Evolutionary conservation across 2,797 vertebrate genomes (phyloP).

Genomic region (Clarias pachynema): DNA sequence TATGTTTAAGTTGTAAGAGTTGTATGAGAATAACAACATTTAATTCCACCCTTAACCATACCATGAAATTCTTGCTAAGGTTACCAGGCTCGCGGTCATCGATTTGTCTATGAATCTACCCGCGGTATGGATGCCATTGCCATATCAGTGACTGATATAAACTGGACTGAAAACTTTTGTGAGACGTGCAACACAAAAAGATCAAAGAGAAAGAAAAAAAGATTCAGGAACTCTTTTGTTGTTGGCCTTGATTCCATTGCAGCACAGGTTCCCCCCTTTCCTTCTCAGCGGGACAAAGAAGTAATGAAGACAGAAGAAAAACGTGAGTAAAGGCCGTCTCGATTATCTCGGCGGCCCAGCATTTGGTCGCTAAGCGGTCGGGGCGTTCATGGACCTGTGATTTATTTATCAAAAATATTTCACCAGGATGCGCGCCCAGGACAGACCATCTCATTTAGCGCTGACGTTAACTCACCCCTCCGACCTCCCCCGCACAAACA

Average conservation of each 20-base stretch:
- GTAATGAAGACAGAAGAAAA: constrained; percentile 26
- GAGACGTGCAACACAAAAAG: background rate
- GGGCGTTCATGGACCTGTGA: constrained; percentile 68
- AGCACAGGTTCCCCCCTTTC: constrained; percentile 1
- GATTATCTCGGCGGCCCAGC: constrained; percentile 41
- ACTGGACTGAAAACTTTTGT: background rate
- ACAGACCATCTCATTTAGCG: constrained; percentile 76
- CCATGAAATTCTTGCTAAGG: background rate
- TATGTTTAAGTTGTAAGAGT: background rate
- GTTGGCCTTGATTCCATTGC: background rate
- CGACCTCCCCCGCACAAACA: background rate
- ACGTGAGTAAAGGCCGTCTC: background rate
- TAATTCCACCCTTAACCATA: background rate
- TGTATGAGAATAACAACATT: background rate
- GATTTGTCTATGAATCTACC: background rate
- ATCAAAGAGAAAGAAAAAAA: too few relatives aligned
- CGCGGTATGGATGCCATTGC: background rate
- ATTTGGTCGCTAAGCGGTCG: constrained; percentile 67
- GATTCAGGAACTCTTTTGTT: background rate
- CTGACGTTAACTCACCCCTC: constrained; percentile 24
- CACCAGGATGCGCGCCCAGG: constrained; percentile 79
- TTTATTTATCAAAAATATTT: constrained; percentile 82
- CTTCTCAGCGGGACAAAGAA: constrained; percentile 22
- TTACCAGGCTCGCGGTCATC: background rate
- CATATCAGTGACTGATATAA: background rate